Evolutionary conservation across 2,888 invertebrate species (phyloP).

Genomic region (Nemurella pictetii): DNA sequence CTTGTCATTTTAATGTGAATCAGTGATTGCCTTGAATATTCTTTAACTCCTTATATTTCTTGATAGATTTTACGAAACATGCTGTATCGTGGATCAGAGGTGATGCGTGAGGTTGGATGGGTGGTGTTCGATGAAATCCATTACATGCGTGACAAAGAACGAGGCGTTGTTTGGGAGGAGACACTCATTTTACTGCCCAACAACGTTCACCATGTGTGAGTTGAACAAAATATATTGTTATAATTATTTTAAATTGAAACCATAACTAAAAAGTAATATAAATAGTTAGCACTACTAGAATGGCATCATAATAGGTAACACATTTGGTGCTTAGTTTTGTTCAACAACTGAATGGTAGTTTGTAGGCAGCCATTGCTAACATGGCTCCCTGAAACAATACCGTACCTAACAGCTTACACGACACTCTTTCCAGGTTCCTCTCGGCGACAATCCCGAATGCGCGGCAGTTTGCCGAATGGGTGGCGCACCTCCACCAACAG

Average conservation of each 20-base stretch:
- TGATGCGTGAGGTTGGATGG: slow-evolving; percentile 99
- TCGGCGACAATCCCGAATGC: slow-evolving; percentile 99
- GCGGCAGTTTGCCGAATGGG: slow-evolving; percentile 92
- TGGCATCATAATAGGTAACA: too few species aligned
- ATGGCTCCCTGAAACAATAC: too few species aligned
- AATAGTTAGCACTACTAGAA: too few species aligned
- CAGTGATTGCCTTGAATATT: not conserved
- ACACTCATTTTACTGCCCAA: slow-evolving; percentile 95
- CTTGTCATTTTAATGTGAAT: not conserved
- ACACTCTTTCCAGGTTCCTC: slow-evolving; percentile 63
- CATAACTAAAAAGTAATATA: too few species aligned
- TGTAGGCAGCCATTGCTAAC: too few species aligned
- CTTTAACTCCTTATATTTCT: not conserved
- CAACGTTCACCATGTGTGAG: slow-evolving; percentile 89
- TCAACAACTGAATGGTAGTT: too few species aligned
- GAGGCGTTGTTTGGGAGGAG: slow-evolving; percentile 99
- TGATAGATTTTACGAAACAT: slow-evolving; percentile 93
- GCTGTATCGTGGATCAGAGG: slow-evolving; percentile 97
- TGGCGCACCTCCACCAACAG: slow-evolving; percentile 91
- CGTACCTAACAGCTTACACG: too few species aligned
- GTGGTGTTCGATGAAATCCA: slow-evolving; percentile 99
- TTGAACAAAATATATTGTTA: too few species aligned
- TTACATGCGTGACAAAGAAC: slow-evolving; percentile 99
- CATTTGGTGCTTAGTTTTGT: too few species aligned
- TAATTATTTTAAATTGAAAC: too few species aligned